phyloP scores from a whole-genome alignment of 2,888 invertebrate genomes.

The Phyto melanocephala region DNA sequence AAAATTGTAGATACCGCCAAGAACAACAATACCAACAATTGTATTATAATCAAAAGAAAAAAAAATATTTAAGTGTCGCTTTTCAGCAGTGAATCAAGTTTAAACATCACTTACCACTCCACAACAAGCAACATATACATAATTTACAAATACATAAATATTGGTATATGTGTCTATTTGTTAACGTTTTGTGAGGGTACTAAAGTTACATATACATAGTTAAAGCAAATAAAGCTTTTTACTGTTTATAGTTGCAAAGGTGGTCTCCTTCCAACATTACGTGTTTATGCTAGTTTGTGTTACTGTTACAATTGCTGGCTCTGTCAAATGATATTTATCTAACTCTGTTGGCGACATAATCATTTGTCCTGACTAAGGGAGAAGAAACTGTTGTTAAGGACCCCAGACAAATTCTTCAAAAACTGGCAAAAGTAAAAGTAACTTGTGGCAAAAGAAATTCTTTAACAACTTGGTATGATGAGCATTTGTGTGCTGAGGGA shows the following conservation, averaged over 20 bases:
- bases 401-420: neutral
- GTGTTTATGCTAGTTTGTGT: neutral
- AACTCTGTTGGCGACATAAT: constrained; percentile 58
- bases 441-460: constrained; percentile 20
- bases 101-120: neutral
- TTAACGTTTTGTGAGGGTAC: neutral
- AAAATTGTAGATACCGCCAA: neutral
- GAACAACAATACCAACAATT: neutral
- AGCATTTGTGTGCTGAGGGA: constrained; percentile 10
- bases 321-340: constrained; percentile 40
- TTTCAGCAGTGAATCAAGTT: constrained; percentile 38
- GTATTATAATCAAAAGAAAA: neutral
- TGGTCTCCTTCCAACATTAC: neutral
- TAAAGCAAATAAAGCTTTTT: neutral
- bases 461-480: constrained; percentile 39
- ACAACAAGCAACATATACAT: neutral
- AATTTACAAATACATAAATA: neutral
- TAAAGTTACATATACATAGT: neutral
- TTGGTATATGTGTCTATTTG: too few relatives aligned
- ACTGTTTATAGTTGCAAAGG: neutral
- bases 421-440: constrained; percentile 22
- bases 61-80: constrained; percentile 46
- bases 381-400: neutral
- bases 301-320: neutral
- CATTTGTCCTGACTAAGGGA: constrained; percentile 24